Evolutionary conservation across 1,140 invertebrate genomes (phyloP).

Genomic region (Andrena cerasifolii): DNA sequence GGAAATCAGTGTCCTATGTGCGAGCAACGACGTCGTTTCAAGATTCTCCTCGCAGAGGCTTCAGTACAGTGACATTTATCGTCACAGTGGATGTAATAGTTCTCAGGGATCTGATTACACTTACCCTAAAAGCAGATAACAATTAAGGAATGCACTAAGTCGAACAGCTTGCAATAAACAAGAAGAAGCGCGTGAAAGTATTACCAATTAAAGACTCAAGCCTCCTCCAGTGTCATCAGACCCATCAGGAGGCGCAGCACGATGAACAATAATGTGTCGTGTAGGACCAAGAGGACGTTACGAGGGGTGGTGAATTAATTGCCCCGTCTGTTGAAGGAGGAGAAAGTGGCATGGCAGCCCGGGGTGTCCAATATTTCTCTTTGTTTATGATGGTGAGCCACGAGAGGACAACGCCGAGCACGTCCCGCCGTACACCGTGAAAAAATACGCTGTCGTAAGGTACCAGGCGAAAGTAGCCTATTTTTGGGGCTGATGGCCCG

Average conservation of each 20-base stretch:
- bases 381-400: conserved; percentile 18
- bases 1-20: too few species aligned
- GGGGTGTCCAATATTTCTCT: conserved; percentile 20
- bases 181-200: too few species aligned
- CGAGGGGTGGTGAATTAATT: conserved; percentile 33
- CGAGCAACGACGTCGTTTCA: too few species aligned
- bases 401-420: neutral
- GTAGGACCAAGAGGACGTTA: too few species aligned
- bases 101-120: too few species aligned
- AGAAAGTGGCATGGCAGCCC: neutral
- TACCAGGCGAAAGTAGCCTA: conserved; percentile 18
- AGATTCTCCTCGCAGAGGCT: too few species aligned
- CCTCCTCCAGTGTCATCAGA: neutral
- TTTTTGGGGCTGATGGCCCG: conserved; percentile 24
- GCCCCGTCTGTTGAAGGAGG: neutral
- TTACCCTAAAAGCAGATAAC: too few species aligned
- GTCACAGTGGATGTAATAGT: too few species aligned
- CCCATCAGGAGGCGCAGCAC: neutral
- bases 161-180: too few species aligned
- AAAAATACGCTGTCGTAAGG: conserved; percentile 13
- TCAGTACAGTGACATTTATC: too few species aligned
- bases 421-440: neutral
- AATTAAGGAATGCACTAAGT: too few species aligned
- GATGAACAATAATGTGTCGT: neutral
- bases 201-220: too few species aligned